A percentile compares a stretch with the other conserved stretches of the same genome.
These are phyloP conservation scores for Silurus meridionalis DNA, from an alignment of 2,113 vertebrate genomes.

Conservation along the genomic window DNA sequence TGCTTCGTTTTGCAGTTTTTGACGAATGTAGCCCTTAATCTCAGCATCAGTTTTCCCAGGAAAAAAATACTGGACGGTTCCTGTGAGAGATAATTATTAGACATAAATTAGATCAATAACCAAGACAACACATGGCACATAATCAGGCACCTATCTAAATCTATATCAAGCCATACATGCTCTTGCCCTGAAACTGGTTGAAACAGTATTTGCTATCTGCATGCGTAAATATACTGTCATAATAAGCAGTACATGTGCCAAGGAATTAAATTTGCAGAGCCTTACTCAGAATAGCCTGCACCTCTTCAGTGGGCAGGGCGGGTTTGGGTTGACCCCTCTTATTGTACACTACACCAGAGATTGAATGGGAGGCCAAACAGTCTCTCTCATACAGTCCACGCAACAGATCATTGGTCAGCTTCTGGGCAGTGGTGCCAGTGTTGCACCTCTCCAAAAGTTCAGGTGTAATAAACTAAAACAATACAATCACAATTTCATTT, in stretches of 20 bases:
- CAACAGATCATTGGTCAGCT: constrained; percentile 66
- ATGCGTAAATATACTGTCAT: not conserved
- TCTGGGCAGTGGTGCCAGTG: constrained; percentile 64
- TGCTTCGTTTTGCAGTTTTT: constrained; percentile 68
- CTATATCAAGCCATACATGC: not conserved
- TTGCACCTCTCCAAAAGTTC: constrained; percentile 64
- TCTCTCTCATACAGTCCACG: constrained; percentile 64
- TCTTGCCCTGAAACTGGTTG: not conserved
- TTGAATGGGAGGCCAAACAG: constrained; percentile 66
- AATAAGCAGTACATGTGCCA: not conserved
- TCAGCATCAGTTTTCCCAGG: constrained; percentile 64
- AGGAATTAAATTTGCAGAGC: not conserved
- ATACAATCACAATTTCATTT: not conserved
- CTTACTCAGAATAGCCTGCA: constrained; percentile 64
- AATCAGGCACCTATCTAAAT: not conserved
- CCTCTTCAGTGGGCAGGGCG: constrained; percentile 61
- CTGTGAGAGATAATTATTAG: constrained; percentile 40
- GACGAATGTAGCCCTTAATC: constrained; percentile 68
- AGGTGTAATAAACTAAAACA: constrained; percentile 60
- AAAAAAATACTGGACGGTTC: constrained; percentile 66
- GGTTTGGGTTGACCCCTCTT: constrained; percentile 63
- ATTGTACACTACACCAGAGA: constrained; percentile 65
- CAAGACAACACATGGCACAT: not conserved
- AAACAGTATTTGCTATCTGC: not conserved
- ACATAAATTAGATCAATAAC: constrained; percentile 7